Evolutionary conservation across 2,113 vertebrate species (phyloP), one percentile per base, ranked within the genome.

Genomic region (Grammomys dolichurus): DNA sequence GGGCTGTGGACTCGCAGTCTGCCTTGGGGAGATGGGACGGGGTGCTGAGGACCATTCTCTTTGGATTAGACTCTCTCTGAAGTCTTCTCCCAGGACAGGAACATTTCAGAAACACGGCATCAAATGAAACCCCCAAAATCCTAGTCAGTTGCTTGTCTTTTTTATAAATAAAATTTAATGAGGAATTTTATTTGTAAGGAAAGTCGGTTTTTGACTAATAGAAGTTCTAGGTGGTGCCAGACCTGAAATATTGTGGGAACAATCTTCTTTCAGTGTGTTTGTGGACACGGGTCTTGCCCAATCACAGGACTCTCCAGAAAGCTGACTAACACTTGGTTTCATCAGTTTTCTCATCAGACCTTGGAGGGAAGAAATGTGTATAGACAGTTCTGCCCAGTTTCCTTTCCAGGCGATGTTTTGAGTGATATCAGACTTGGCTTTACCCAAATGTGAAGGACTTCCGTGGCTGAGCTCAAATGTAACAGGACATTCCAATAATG

Each of bases 231-330:
- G 17, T 48, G 51, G 33, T 46, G 56, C 3, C 94, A 72, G 56
- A 72, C 65, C 89, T 89, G 70, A 69, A 90, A 89, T 65, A 48
- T 91, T 36, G 24, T 1, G 22, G 54, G 75, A 91, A 77, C 26
- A 46, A 54, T 56, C 58, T 19, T 75, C 46, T 77, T 36, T 54
- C 0, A 20, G 67, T 12, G 24, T 36, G 28, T n/a, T 88, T 67
- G 19, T 14, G 76, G 72, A 76, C 40, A 56, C 4, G 5, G 4
- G 12, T 84, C 85, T 95, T 94, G 76, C 60, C 93, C 60, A 91
- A n/a, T 40, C 94, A 43, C 43, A 80, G 89, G 67, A 80, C 82
- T 93, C 93, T 88, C 78, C 82, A 69, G n/a, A 77, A 95, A 94
- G 63, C n/a, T 22, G 19, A 95, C 93, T 58, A 51, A 78, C 24